These are phyloP conservation scores for Drosophila sordidula DNA, from an alignment of 2,888 invertebrate genomes.

Conservation along the genomic window DNA sequence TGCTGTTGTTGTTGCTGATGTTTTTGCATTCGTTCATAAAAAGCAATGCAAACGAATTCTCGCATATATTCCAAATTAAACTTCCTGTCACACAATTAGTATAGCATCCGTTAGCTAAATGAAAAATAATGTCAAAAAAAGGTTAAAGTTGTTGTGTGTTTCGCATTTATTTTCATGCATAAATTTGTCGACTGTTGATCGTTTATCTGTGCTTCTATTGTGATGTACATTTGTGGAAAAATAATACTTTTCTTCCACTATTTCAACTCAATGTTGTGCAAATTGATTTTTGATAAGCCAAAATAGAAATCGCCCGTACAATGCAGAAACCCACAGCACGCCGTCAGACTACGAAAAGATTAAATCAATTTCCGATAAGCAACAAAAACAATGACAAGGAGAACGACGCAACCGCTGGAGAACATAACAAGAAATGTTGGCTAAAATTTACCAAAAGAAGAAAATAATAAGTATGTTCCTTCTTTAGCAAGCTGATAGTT, in stretches of 20 bases:
- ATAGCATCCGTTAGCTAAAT: slow-evolving; percentile 44
- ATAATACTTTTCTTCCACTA: slow-evolving; percentile 29
- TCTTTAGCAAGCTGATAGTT: background rate
- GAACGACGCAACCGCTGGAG: background rate
- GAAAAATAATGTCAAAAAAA: slow-evolving; percentile 36
- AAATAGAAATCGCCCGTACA: slow-evolving; percentile 10
- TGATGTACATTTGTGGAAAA: slow-evolving; percentile 23
- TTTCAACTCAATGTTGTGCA: slow-evolving; percentile 41
- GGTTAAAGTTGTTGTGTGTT: slow-evolving; percentile 27
- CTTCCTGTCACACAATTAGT: slow-evolving; percentile 69
- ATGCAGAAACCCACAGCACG: background rate
- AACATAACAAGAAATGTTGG: background rate
- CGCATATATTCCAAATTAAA: slow-evolving; percentile 67
- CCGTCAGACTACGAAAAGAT: slow-evolving; percentile 4
- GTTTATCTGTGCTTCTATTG: slow-evolving; percentile 1
- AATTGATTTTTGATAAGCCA: slow-evolving; percentile 64
- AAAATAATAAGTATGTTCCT: background rate
- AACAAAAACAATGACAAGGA: slow-evolving; percentile 13
- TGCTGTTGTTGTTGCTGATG: background rate
- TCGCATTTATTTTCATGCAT: slow-evolving; percentile 59
- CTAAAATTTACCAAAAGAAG: background rate
- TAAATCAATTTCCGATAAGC: slow-evolving; percentile 52
- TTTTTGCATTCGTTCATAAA: slow-evolving; percentile 16
- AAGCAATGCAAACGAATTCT: slow-evolving; percentile 35
- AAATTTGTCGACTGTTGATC: slow-evolving; percentile 40